These are phyloP conservation scores for Leptocoma aspasia DNA, from an alignment of 2,113 vertebrate genomes.

Conservation along the genomic window DNA sequence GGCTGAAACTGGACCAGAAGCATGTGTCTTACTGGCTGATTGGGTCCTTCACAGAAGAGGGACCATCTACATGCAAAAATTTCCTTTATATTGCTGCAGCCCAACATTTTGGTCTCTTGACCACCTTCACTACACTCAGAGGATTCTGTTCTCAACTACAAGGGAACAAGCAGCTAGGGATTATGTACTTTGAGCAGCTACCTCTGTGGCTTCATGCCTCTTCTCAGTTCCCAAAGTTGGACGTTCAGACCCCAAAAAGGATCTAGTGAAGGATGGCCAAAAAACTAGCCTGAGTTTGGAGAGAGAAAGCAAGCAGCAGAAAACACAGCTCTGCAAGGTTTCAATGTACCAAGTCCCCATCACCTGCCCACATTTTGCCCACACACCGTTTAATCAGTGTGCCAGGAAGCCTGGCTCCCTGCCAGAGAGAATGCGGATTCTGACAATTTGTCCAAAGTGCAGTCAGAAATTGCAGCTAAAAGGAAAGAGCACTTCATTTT, in stretches of 20 bases:
- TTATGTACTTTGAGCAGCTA: not conserved
- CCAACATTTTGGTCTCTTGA: not conserved
- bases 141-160: not conserved
- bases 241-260: not conserved
- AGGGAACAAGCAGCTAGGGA: not conserved
- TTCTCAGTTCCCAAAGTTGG: not conserved
- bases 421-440: not conserved
- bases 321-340: not conserved
- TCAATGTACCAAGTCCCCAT: not conserved
- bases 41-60: not conserved
- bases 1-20: not conserved
- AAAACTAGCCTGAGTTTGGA: not conserved
- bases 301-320: not conserved
- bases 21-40: not conserved
- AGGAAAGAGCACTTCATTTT: not conserved
- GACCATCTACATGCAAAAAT: not conserved
- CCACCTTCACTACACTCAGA: not conserved
- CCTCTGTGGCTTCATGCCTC: not conserved
- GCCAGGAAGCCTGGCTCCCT: not conserved
- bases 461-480: slow-evolving; percentile 32
- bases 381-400: not conserved
- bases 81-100: not conserved
- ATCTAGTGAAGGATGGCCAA: not conserved
- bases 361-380: slow-evolving; percentile 6
- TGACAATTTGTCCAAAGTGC: slow-evolving; percentile 14